Percentiles rank a stretch among this genome's conserved stretches.
These are phyloP conservation scores for Triplophysa tibetana DNA, from an alignment of 2,113 vertebrate species.

Conservation along the genomic window DNA sequence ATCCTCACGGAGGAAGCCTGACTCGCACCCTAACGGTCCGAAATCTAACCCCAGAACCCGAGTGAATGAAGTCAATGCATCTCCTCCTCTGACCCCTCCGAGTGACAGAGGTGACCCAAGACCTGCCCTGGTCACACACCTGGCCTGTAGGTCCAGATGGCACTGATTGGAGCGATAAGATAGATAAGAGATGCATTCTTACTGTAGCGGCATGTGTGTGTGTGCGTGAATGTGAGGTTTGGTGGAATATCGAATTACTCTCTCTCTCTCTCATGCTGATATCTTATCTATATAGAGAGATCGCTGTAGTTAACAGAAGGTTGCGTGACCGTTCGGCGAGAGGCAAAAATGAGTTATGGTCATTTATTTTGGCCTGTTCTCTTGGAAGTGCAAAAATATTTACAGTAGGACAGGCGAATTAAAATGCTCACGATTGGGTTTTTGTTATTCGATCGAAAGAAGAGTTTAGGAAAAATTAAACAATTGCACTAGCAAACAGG, in stretches of 20 bases:
- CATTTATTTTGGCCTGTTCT: too few species aligned
- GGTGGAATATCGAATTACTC: constrained; percentile 29
- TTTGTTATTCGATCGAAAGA: too few species aligned
- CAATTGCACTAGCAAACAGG: too few species aligned
- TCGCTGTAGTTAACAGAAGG: constrained; percentile 4
- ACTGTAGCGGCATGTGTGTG: constrained; percentile 32
- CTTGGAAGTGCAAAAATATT: too few species aligned
- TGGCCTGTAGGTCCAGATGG: constrained; percentile 46
- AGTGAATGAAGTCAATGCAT: constrained; percentile 37
- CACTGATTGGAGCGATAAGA: constrained; percentile 36
- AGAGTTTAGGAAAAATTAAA: too few species aligned
- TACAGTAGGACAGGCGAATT: too few species aligned
- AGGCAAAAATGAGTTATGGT: too few species aligned
- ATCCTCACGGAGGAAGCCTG: constrained; percentile 25
- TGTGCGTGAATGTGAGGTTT: not conserved
- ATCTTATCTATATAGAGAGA: constrained; percentile 8
- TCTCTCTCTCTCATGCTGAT: not conserved
- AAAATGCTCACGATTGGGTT: too few species aligned
- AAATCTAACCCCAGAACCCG: constrained; percentile 33
- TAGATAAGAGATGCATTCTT: constrained; percentile 41
- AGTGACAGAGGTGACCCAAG: constrained; percentile 46
- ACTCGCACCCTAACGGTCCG: constrained; percentile 28
- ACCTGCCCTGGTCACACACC: constrained; percentile 55
- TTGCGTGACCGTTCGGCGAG: not conserved
- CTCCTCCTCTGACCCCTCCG: constrained; percentile 47